Percentiles rank a stretch among this genome's conserved stretches.
phyloP scores from a whole-genome alignment of 35 echinoderm and acorn worm species.

The Patiria miniata region DNA sequence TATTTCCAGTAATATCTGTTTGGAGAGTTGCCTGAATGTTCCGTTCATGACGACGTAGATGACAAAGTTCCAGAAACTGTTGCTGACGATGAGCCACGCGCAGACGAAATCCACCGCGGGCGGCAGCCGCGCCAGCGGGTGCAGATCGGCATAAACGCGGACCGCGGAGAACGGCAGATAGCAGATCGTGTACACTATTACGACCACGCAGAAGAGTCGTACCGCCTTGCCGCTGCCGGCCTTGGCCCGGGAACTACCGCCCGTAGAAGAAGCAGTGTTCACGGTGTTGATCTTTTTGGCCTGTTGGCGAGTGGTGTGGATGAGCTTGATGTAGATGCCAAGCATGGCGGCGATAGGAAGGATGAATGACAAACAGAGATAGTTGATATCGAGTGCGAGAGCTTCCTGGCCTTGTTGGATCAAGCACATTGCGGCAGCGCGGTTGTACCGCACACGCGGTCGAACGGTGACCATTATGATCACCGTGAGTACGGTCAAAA shows the following conservation, averaged over 20 bases:
- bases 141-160: neutral
- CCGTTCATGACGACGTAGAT: neutral
- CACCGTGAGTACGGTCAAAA: neutral
- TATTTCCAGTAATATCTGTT: no score
- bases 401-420: neutral
- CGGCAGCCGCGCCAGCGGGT: neutral
- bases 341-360: neutral
- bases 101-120: neutral
- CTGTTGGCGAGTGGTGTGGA: neutral
- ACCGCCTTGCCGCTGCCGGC: constrained; percentile 13
- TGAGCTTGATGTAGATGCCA: neutral
- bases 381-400: neutral
- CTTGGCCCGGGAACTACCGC: neutral
- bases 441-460: neutral
- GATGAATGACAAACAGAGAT: neutral
- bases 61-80: neutral
- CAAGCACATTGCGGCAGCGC: neutral
- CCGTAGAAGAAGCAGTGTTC: neutral
- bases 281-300: neutral
- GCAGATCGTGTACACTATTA: neutral
- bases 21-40: neutral
- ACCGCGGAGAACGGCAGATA: neutral
- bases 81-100: neutral
- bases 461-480: neutral
- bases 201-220: neutral